phyloP scores from a whole-genome alignment of 2,797 vertebrate species.

The Lophotriccus pileatus region DNA sequence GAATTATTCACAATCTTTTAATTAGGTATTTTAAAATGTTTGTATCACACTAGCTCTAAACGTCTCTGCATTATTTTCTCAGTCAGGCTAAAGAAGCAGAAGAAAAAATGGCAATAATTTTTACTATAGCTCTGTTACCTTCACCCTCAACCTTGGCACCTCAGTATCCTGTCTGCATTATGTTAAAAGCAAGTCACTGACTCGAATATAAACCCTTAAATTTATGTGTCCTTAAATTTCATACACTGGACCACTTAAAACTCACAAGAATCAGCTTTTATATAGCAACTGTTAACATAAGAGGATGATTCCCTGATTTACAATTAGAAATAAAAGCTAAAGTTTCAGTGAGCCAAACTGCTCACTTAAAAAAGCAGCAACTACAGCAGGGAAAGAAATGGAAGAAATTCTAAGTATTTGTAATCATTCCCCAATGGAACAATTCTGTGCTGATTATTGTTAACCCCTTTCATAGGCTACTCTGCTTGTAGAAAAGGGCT shows the following conservation, averaged over 20 bases:
- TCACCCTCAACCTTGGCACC: background rate
- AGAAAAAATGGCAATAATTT: background rate
- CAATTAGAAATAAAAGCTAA: slow-evolving; percentile 48
- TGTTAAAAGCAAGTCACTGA: slow-evolving; percentile 47
- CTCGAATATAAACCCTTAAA: slow-evolving; percentile 49
- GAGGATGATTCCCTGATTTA: slow-evolving; percentile 40
- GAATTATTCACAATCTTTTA: background rate
- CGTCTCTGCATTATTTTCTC: background rate
- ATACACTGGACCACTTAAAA: slow-evolving; percentile 32
- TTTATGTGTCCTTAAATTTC: slow-evolving; percentile 57
- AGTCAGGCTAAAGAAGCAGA: background rate
- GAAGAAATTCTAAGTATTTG: slow-evolving; percentile 3
- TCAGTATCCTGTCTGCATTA: slow-evolving; percentile 30
- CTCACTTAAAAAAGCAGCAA: slow-evolving; percentile 35
- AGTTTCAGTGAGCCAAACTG: background rate
- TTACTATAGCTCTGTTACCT: background rate
- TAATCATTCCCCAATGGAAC: background rate
- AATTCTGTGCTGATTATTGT: background rate
- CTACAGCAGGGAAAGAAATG: background rate
- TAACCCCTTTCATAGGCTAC: background rate
- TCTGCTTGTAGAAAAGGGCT: background rate
- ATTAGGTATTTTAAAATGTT: background rate
- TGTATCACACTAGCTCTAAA: background rate
- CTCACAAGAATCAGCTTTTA: slow-evolving; percentile 54
- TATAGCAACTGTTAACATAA: slow-evolving; percentile 38